Percentiles rank a stretch among this genome's conserved stretches.
These are phyloP conservation scores for Dolichotis patagonum DNA, from an alignment of 2,113 vertebrate genomes.

Conservation along the genomic window DNA sequence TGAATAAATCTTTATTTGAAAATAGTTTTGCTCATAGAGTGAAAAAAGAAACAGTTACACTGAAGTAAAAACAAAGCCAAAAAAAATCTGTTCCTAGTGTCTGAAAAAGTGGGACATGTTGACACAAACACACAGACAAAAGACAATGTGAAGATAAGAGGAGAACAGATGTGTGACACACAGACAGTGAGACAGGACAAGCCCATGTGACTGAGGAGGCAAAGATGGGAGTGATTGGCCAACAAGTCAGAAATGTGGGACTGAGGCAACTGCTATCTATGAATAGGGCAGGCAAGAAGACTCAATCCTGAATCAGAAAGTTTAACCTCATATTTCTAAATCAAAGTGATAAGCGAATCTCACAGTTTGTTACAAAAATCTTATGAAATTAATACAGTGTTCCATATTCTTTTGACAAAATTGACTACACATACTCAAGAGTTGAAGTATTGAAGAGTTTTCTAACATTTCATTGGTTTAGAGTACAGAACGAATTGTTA, in stretches of 20 bases:
- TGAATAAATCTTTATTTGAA: background rate
- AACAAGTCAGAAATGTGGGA: background rate
- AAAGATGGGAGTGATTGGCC: rapidly evolving
- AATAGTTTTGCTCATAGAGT: background rate
- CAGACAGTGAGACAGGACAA: background rate
- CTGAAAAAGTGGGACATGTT: background rate
- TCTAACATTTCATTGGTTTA: background rate
- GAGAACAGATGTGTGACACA: background rate
- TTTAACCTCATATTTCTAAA: background rate
- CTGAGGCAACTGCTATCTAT: rapidly evolving
- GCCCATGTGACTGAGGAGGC: background rate
- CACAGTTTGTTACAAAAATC: background rate
- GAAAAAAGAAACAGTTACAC: background rate
- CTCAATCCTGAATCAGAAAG: background rate
- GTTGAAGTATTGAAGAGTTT: background rate
- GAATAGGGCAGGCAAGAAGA: background rate
- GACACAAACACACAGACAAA: background rate
- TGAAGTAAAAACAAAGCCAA: background rate
- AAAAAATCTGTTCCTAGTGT: background rate
- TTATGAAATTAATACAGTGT: background rate
- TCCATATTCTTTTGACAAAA: background rate
- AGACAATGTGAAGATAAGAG: background rate
- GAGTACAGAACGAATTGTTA: background rate
- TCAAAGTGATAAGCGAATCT: background rate
- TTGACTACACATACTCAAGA: background rate